phyloP scores from a whole-genome alignment of 2,888 invertebrate genomes.

The Epinotia ramella region DNA sequence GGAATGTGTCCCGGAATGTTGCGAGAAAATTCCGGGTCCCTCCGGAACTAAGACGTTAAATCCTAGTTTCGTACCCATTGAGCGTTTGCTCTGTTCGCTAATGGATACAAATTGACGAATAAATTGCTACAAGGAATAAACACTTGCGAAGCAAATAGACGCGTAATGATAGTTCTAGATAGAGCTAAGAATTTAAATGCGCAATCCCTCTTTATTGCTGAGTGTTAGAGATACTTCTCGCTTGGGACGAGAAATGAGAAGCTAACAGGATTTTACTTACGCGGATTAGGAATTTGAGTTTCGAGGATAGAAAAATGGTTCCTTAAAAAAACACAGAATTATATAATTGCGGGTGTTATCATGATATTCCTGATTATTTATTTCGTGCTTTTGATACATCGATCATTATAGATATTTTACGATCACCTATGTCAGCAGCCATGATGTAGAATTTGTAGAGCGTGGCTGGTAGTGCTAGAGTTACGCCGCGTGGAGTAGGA shows the following conservation, averaged over 20 bases:
- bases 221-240: neutral
- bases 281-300: neutral
- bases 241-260: no score
- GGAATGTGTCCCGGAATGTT: constrained; percentile 79
- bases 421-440: no score
- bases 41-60: constrained; percentile 78
- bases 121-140: constrained; percentile 65
- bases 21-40: constrained; percentile 69
- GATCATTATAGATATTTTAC: no score
- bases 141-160: constrained; percentile 47
- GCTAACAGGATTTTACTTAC: no score
- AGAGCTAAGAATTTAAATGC: neutral
- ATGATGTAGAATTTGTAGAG: no score
- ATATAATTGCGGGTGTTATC: no score
- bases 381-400: no score
- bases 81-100: constrained; percentile 70
- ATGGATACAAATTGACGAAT: constrained; percentile 73
- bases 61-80: constrained; percentile 74
- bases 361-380: no score
- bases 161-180: constrained; percentile 6
- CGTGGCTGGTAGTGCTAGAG: no score
- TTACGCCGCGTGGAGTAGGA: no score
- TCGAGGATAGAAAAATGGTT: no score
- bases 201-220: neutral
- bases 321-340: no score